Percentiles rank a stretch among this genome's conserved stretches.
phyloP scores from a whole-genome alignment of 1,140 invertebrate species.

The Meloidogyne exigua region DNA sequence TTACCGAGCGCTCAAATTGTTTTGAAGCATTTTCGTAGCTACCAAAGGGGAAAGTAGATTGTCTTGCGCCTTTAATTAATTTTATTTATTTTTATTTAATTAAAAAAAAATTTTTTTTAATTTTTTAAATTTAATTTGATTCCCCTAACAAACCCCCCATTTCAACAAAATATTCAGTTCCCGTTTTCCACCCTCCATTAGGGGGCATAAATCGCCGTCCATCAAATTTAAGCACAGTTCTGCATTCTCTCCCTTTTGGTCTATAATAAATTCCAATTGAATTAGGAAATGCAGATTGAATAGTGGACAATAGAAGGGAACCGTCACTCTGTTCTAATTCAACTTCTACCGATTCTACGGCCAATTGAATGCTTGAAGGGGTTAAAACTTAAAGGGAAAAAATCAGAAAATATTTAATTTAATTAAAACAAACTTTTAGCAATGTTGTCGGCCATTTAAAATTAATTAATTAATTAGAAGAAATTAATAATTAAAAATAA shows the following conservation, averaged over 20 bases:
- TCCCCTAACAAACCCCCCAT: conserved; percentile 14
- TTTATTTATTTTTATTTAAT: too few species aligned
- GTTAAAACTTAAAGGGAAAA: conserved; percentile 9
- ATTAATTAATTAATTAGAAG: too few species aligned
- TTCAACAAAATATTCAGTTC: conserved; percentile 24
- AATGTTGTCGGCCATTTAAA: background rate
- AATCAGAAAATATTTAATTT: background rate
- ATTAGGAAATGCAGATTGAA: conserved; percentile 24
- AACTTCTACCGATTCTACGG: conserved; percentile 19
- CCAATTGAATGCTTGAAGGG: background rate
- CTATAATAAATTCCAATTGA: conserved; percentile 21
- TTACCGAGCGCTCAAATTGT: conserved; percentile 25
- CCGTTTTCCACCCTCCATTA: conserved; percentile 12
- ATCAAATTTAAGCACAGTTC: conserved; percentile 23
- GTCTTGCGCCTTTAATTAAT: conserved; percentile 4
- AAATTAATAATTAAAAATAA: background rate
- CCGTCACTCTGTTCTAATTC: conserved; percentile 13
- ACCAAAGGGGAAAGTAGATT: conserved; percentile 20
- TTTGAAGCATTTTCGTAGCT: conserved; percentile 23
- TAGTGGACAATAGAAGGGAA: conserved; percentile 12
- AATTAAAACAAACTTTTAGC: background rate
- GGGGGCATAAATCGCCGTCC: conserved; percentile 23
- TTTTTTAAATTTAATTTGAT: background rate
- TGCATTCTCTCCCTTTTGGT: conserved; percentile 6
- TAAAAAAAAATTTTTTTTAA: background rate